Conservation (phyloP, 1,140 invertebrate genomes). For the Apis cerana region DNA sequence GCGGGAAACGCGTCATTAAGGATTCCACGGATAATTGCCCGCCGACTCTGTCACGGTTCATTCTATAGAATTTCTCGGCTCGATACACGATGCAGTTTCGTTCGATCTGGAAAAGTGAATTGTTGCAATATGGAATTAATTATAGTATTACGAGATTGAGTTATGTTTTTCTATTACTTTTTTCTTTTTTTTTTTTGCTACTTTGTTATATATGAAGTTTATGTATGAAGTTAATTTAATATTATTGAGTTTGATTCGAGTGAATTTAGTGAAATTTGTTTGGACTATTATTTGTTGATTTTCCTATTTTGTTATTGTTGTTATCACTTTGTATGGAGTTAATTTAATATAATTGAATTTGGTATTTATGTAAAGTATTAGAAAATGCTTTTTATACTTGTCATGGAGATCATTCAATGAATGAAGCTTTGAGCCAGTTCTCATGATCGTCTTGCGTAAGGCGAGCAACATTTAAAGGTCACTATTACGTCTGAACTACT, state of each 20-base stretch:
- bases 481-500: constrained; percentile 43
- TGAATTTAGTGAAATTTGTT: no score
- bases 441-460: constrained; percentile 51
- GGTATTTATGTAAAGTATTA: not conserved
- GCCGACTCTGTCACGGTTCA: not conserved
- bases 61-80: not conserved
- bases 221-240: no score
- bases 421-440: constrained; percentile 49
- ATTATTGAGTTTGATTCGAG: no score
- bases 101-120: not conserved
- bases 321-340: no score
- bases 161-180: no score
- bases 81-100: not conserved
- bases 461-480: constrained; percentile 61
- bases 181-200: no score
- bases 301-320: no score
- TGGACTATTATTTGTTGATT: no score
- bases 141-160: no score
- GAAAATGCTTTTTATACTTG: not conserved
- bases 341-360: no score
- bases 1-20: constrained; percentile 1
- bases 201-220: no score
- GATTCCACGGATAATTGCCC: not conserved
- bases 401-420: constrained; percentile 30
- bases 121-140: not conserved